Conservation (phyloP, 2,888 invertebrate species). For the Pammene fasciana region DNA sequence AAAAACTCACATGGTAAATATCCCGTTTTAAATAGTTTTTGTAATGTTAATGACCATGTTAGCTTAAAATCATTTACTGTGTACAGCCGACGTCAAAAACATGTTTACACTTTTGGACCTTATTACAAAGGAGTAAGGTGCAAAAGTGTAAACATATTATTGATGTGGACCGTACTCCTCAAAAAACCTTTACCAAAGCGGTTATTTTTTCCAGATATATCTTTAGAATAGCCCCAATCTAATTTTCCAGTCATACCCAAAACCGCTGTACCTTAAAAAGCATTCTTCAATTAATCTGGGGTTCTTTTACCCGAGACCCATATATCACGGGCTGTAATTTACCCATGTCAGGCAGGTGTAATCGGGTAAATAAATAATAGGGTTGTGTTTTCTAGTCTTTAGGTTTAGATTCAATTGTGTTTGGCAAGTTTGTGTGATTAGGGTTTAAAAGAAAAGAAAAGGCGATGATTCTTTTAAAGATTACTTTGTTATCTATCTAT, state of each 20-base stretch:
- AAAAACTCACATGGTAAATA: too few species aligned
- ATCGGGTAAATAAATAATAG: slow-evolving; percentile 17
- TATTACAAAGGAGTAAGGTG: too few species aligned
- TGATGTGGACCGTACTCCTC: too few species aligned
- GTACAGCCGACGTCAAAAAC: too few species aligned
- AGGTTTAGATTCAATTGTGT: background rate
- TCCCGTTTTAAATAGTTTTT: too few species aligned
- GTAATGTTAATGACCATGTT: too few species aligned
- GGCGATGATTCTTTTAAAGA: background rate
- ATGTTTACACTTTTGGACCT: too few species aligned
- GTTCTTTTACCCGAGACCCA: slow-evolving; percentile 22
- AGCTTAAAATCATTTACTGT: too few species aligned
- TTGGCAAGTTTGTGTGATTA: background rate
- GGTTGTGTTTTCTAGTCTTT: slow-evolving; percentile 15
- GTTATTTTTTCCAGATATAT: too few species aligned
- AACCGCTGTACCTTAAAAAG: slow-evolving; percentile 9
- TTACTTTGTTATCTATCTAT: background rate
- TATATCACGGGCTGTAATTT: slow-evolving; percentile 21
- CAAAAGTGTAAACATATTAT: too few species aligned
- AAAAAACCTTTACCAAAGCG: too few species aligned
- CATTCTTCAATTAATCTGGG: slow-evolving; percentile 19
- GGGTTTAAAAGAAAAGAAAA: background rate
- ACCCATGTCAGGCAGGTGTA: slow-evolving; percentile 20
- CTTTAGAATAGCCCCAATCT: background rate
- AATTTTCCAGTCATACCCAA: slow-evolving; percentile 8